phyloP scores from a whole-genome alignment of 2,797 vertebrate species.

The Cryptoprocta ferox region DNA sequence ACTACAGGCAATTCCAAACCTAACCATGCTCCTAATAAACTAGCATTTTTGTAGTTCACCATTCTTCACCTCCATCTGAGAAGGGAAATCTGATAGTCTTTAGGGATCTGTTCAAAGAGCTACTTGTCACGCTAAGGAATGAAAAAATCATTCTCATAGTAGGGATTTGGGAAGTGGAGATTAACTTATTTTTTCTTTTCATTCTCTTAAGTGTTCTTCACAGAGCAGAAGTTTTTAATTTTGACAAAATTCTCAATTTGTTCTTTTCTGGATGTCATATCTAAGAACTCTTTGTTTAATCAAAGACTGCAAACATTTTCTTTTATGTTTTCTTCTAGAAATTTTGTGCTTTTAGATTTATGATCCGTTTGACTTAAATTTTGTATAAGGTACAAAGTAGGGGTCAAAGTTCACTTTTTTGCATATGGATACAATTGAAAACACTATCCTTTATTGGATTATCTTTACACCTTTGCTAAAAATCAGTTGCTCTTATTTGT shows the following conservation, averaged over 20 bases:
- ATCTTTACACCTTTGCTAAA: background rate
- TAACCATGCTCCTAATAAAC: background rate
- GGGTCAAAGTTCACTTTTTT: background rate
- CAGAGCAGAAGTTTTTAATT: constrained; percentile 22
- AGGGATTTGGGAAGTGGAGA: background rate
- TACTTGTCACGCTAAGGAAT: background rate
- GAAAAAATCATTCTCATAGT: background rate
- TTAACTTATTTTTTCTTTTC: background rate
- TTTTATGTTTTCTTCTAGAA: background rate
- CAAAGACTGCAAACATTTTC: background rate
- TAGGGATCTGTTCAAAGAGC: background rate
- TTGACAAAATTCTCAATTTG: constrained; percentile 1
- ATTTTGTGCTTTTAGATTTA: constrained; percentile 6
- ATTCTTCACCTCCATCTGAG: background rate
- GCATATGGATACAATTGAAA: background rate
- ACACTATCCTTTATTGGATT: background rate
- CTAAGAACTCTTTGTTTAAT: background rate
- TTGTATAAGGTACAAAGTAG: background rate
- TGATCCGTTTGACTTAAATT: background rate
- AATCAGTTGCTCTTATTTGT: background rate
- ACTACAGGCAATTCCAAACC: background rate
- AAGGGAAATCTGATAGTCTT: background rate
- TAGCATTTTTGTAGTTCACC: background rate
- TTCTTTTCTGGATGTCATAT: background rate
- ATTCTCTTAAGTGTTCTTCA: background rate